Conservation (phyloP, 2,797 vertebrate genomes). For the Oreochromis grahami region DNA sequence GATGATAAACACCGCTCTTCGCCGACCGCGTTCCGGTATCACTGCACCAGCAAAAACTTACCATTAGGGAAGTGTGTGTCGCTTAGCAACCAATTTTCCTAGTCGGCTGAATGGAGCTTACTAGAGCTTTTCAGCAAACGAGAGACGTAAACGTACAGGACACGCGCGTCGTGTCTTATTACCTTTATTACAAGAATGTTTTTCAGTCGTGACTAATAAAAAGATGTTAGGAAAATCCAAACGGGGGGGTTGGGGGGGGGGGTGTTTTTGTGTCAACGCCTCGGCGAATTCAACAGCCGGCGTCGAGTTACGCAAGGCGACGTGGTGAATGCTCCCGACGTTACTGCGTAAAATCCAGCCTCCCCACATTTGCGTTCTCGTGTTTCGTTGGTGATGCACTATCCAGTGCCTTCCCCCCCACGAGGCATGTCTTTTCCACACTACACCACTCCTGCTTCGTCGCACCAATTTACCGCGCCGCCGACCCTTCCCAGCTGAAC, state of each 20-base stretch:
- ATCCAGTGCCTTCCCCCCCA: slow-evolving; percentile 16
- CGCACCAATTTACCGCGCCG: slow-evolving; percentile 10
- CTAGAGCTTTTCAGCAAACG: neutral
- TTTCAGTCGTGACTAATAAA: neutral
- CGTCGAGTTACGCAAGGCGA: slow-evolving; percentile 33
- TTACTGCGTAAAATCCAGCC: slow-evolving; percentile 32
- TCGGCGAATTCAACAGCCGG: neutral
- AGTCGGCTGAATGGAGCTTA: neutral
- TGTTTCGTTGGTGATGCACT: slow-evolving; percentile 59
- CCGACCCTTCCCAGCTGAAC: slow-evolving; percentile 25
- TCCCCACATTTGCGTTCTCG: slow-evolving; percentile 45
- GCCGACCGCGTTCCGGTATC: neutral
- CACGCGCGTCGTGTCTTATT: neutral
- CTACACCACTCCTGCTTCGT: slow-evolving; percentile 21
- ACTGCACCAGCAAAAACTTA: neutral
- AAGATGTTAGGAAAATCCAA: neutral
- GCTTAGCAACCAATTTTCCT: slow-evolving; percentile 37
- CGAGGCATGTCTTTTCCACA: slow-evolving; percentile 45
- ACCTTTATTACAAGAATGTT: neutral
- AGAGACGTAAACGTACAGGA: neutral
- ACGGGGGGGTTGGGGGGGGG: too few relatives aligned
- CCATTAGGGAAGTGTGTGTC: neutral
- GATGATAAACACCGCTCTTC: neutral
- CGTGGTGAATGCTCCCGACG: slow-evolving; percentile 34
- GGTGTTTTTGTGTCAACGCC: neutral